Conservation (phyloP, 2,797 vertebrate genomes). For the Enoplosus armatus region DNA sequence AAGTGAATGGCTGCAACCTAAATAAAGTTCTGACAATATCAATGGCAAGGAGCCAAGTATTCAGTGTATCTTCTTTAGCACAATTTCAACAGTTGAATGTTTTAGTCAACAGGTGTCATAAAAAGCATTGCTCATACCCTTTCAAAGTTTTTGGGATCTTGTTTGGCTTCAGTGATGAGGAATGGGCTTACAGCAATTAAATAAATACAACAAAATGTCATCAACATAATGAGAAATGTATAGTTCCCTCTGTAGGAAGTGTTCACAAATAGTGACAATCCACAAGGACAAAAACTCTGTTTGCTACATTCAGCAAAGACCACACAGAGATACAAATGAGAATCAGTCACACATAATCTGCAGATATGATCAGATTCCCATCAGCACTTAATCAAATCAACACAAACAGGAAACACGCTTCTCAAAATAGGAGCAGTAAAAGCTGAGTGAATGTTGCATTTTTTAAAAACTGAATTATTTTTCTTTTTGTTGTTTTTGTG, state of each 20-base stretch:
- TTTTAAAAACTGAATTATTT: background rate
- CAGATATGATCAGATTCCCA: background rate
- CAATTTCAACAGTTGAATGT: slow-evolving; percentile 8
- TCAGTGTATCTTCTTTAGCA: slow-evolving; percentile 9
- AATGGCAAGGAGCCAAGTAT: background rate
- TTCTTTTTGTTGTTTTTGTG: no score
- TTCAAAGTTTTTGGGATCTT: no score
- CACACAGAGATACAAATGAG: no score
- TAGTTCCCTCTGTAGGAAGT: background rate
- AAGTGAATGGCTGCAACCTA: slow-evolving; percentile 6
- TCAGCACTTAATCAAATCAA: background rate
- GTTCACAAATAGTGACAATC: background rate
- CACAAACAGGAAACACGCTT: background rate
- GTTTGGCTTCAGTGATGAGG: background rate
- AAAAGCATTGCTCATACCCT: background rate
- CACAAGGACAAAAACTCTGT: background rate
- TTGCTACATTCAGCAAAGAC: background rate
- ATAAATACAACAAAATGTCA: slow-evolving; percentile 10
- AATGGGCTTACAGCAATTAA: background rate
- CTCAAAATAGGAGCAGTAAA: background rate
- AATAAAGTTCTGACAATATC: slow-evolving; percentile 15
- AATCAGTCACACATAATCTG: background rate
- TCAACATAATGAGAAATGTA: slow-evolving; percentile 22
- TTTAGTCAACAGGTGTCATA: background rate
- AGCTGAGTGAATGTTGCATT: background rate